These are phyloP conservation scores for Gopherus flavomarginatus DNA, from an alignment of 2,113 vertebrate species.

Conservation along the genomic window DNA sequence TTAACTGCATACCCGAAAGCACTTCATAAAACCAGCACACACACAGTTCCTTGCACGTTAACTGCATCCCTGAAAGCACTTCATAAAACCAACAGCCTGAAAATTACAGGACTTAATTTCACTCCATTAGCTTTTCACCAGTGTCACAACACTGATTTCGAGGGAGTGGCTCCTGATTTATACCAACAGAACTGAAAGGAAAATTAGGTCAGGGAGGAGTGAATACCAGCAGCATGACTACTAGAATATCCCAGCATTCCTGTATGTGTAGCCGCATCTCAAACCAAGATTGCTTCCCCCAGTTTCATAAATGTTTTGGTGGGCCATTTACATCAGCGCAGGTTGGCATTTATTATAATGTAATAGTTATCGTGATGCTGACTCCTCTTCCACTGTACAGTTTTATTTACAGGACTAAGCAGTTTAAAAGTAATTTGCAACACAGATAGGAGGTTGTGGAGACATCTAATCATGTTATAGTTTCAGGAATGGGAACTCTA, in stretches of 20 bases:
- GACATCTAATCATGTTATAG: background rate
- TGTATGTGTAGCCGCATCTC: background rate
- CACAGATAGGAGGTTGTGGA: background rate
- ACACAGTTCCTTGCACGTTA: background rate
- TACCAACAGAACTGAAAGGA: fast-evolving
- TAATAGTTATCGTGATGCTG: background rate
- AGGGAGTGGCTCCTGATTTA: background rate
- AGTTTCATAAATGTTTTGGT: fast-evolving
- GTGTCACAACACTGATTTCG: background rate
- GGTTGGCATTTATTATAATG: constrained; percentile 20
- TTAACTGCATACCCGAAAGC: background rate
- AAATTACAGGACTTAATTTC: background rate
- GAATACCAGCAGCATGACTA: fast-evolving
- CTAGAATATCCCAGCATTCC: background rate
- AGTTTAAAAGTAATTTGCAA: background rate
- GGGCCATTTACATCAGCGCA: background rate
- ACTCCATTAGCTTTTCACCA: fast-evolving
- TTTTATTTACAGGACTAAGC: background rate
- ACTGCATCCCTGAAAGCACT: background rate
- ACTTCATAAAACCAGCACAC: background rate
- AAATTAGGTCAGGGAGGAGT: fast-evolving
- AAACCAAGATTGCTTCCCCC: background rate
- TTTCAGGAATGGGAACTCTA: background rate
- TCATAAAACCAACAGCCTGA: background rate
- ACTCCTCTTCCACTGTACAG: background rate